These are phyloP conservation scores for Pantherophis vulpinus DNA, from an alignment of 2,797 vertebrate genomes.

Conservation along the genomic window DNA sequence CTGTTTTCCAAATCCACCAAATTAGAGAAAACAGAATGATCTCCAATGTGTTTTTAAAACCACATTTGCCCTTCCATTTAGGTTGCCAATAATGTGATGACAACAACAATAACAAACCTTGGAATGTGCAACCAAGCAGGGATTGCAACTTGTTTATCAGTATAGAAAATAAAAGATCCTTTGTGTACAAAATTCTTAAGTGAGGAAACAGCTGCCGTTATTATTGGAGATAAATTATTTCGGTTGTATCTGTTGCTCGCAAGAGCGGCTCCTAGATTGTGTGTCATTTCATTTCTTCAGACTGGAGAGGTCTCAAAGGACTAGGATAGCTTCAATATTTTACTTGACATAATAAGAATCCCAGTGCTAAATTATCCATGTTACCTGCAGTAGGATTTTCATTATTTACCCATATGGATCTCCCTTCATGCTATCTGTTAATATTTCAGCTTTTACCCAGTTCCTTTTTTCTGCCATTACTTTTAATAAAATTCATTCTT, in stretches of 20 bases:
- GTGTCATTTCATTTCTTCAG: neutral
- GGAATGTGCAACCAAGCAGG: neutral
- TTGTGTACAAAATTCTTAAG: neutral
- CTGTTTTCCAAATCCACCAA: neutral
- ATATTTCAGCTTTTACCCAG: neutral
- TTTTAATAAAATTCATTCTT: neutral
- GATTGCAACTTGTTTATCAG: neutral
- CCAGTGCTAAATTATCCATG: neutral
- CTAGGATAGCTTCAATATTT: neutral
- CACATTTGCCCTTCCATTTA: neutral
- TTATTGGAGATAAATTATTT: neutral
- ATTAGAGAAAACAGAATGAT: neutral
- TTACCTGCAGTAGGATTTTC: neutral
- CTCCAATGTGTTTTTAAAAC: conserved; percentile 1
- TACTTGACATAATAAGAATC: neutral
- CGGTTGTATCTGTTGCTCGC: neutral
- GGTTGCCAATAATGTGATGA: neutral
- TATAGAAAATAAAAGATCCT: neutral
- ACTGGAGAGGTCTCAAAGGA: neutral
- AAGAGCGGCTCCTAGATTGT: neutral
- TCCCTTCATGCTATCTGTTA: neutral
- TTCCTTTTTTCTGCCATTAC: neutral
- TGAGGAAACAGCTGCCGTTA: neutral
- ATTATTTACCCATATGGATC: neutral
- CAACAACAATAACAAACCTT: neutral